These are phyloP conservation scores for Colossoma macropomum DNA, from an alignment of 2,113 vertebrate species.

Conservation along the genomic window DNA sequence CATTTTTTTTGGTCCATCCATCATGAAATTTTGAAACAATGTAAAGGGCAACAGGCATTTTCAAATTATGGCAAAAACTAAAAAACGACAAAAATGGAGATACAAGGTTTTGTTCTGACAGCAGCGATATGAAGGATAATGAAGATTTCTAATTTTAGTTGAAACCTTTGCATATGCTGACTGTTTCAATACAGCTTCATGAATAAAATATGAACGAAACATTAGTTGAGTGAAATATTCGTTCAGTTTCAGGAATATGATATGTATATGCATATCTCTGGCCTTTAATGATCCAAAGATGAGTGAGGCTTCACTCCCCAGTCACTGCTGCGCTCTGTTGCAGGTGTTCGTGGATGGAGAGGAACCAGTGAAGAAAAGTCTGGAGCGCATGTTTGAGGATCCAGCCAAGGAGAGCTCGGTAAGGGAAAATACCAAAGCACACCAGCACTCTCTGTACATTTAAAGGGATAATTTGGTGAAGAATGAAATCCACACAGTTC, in stretches of 20 bases:
- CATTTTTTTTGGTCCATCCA: too few relatives aligned
- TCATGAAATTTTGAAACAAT: too few relatives aligned
- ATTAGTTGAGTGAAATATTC: background rate
- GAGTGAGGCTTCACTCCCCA: background rate
- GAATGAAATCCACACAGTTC: background rate
- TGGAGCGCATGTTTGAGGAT: slow-evolving; percentile 89
- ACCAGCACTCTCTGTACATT: slow-evolving; percentile 6
- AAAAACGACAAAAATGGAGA: too few relatives aligned
- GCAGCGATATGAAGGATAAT: background rate
- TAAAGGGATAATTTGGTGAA: background rate
- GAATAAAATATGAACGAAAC: background rate
- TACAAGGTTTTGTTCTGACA: too few relatives aligned
- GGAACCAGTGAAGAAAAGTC: slow-evolving; percentile 84
- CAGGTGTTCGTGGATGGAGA: slow-evolving; percentile 92
- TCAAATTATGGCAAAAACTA: too few relatives aligned
- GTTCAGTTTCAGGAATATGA: background rate
- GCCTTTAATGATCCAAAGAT: background rate
- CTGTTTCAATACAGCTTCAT: background rate
- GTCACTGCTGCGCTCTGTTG: slow-evolving; percentile 30
- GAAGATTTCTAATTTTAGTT: background rate
- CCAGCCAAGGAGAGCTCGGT: slow-evolving; percentile 88
- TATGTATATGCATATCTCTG: background rate
- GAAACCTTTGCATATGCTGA: background rate
- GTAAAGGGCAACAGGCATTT: too few relatives aligned
- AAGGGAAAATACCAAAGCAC: slow-evolving; percentile 60